These are phyloP conservation scores for Ochlodes sylvanus DNA, from an alignment of 2,888 invertebrate species.

Conservation along the genomic window DNA sequence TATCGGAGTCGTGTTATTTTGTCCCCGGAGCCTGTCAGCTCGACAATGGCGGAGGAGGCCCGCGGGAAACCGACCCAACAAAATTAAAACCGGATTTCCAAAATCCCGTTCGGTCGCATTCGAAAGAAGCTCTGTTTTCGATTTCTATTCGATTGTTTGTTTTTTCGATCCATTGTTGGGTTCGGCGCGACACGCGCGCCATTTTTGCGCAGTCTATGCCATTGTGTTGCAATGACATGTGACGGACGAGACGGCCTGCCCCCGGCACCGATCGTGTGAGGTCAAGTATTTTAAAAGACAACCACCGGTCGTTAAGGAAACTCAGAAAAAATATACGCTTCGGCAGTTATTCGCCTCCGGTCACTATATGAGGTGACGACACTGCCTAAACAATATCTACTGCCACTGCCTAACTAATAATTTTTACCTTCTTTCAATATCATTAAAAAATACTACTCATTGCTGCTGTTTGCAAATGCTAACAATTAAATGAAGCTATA, in stretches of 20 bases:
- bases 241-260: constrained; percentile 65
- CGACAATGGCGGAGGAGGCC: constrained; percentile 59
- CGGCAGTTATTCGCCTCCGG: too few relatives aligned
- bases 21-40: constrained; percentile 48
- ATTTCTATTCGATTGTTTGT: constrained; percentile 84
- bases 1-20: constrained; percentile 35
- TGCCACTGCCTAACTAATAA: too few relatives aligned
- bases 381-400: too few relatives aligned
- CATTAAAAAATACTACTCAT: too few relatives aligned
- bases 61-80: constrained; percentile 66
- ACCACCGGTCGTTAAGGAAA: constrained; percentile 29
- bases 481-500: too few relatives aligned
- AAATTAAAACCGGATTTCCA: constrained; percentile 82
- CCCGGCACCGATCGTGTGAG: constrained; percentile 53
- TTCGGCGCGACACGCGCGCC: constrained; percentile 77
- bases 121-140: constrained; percentile 81
- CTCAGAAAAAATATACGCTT: constrained; percentile 5
- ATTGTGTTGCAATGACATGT: constrained; percentile 81
- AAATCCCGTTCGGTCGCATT: constrained; percentile 81
- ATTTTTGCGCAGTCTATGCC: constrained; percentile 81
- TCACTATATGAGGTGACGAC: too few relatives aligned
- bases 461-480: too few relatives aligned
- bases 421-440: too few relatives aligned
- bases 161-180: constrained; percentile 78
- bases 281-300: constrained; percentile 51